Base-by-base conservation (phyloP, 2,797 vertebrate genomes). In the Carduelis carduelis region DNA sequence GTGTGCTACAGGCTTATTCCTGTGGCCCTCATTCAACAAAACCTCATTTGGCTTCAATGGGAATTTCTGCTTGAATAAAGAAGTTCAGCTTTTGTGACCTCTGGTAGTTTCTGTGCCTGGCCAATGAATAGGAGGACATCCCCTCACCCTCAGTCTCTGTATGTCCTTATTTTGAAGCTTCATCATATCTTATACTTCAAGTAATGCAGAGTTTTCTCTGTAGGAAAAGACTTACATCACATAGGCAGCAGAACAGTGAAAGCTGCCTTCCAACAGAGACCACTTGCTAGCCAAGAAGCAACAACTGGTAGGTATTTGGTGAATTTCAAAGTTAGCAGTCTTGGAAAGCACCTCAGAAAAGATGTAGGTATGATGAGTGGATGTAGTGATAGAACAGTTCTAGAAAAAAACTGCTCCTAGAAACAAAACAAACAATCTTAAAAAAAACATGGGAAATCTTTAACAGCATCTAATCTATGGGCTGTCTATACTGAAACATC, bases 71-170 rank as follows among this genome's bases (percentile, higher is more conserved):
- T 89, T 83, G 44, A 89, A 68, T 78, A 65, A 91, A 87, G 49
- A 70, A 83, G 61, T 89, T 92, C 78, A 93, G 83, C 46, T 89
- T 91, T 91, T 87, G 46, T 92, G 90, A 93, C 66, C 91, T 81
- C 57, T 88, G 55, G 50, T 92, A 86, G 63, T 75, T 96, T 92
- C 60, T 6, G 30, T 64, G 71, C 52, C 53, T 43, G 18, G 30
- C 50, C 57, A 44, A 1, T 87, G 81, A 80, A 66, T 5, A 89
- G 70, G 70, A 93, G 39, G 28, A 55, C 60, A 55, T 89, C 44
- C 28, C 18, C 26, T 90, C 1, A 4, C 35, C 19, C 63, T 90
- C 66, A 56, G 0, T 78, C 22, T 53, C 35, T 61, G 11, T 30
- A 8, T 61, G 34, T 11, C 11, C 47, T 87, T 82, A 52, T 53